A percentile compares a stretch with the other conserved stretches of the same genome.
These are phyloP conservation scores for Takifugu flavidus DNA, from an alignment of 2,113 vertebrate species.

Conservation along the genomic window DNA sequence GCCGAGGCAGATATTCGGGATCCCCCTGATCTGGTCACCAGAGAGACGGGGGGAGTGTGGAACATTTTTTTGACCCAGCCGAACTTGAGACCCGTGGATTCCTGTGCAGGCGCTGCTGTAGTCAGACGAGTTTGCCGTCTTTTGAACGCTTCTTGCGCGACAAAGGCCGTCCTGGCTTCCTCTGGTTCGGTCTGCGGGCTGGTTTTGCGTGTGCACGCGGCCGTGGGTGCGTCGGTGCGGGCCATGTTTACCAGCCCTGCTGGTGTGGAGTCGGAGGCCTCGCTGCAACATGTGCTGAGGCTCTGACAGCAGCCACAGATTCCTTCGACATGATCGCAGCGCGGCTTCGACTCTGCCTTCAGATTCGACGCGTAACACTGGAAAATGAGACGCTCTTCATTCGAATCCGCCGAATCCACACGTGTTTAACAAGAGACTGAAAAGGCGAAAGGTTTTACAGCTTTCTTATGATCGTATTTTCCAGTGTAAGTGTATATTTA, in stretches of 20 bases:
- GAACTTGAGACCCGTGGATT: constrained; percentile 60
- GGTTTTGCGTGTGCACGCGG: constrained; percentile 4
- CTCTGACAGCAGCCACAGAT: constrained; percentile 45
- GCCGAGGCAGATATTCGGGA: constrained; percentile 16
- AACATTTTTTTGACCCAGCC: constrained; percentile 36
- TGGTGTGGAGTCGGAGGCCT: constrained; percentile 37
- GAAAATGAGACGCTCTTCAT: not conserved
- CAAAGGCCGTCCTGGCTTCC: fast-evolving
- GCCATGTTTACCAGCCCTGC: constrained; percentile 43
- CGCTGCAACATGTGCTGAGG: constrained; percentile 56
- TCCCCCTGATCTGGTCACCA: not conserved
- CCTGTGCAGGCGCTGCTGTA: constrained; percentile 1
- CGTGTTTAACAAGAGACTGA: not conserved
- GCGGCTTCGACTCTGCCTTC: not conserved
- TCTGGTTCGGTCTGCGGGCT: not conserved
- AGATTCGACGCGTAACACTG: not conserved
- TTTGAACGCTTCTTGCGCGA: not conserved
- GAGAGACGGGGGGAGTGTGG: constrained; percentile 1
- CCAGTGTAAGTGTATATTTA: no score
- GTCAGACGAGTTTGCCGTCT: constrained; percentile 9
- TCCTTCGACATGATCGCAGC: constrained; percentile 5
- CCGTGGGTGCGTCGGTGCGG: constrained; percentile 39
- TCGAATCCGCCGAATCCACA: not conserved
- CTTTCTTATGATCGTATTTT: not conserved
- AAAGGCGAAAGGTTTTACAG: no score